Evolutionary conservation across 1,140 invertebrate species (phyloP), one percentile per base, ranked within the genome.

Genomic region (Drosophila erecta): DNA sequence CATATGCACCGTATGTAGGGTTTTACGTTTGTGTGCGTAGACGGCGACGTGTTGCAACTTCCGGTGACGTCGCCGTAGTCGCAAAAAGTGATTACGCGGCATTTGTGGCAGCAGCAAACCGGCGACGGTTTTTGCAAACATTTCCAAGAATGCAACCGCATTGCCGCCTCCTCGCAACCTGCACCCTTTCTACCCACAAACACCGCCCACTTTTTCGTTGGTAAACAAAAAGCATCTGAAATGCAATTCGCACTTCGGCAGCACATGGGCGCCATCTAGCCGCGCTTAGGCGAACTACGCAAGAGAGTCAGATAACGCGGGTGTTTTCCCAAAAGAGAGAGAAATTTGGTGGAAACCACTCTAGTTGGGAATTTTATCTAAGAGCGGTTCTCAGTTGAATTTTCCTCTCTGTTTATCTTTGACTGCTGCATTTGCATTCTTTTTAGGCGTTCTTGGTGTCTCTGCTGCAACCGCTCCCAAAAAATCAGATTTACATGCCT

Each of bases 61-160:
- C 83, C 83, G 81, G 67, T 74, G 73, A 51, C 54, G 44, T 15
- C 41, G 47, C 35, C 53, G 27, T 30, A 64, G 46, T 46, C 54
- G 62, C 77, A 81, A 87, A 81, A 86, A 86, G 69, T 81, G 81
- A 86, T 87, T 86, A 86, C 83, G 74, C 74, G 61, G 83, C 83
- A 77, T 84, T 85, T 84, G 80, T 72, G 81, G 59, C 75, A 84
- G 73, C 75, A 75, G 72, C 73, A 54, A 76, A 80, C 81, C 72
- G 80, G 80, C 81, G 81, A 60, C 72, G 73, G 50, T 85, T 85
- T 77, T 85, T 76, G 73, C 73, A 51, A 76, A 73, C 79, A 61
- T 74, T 86, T 73, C 81, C 81, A 85, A 80, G 77, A 84, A 84
- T 87, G 73, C 40, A 72, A 77, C 83, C 71, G 71, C 65, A 76